These are phyloP conservation scores for Dicerorhinus sumatrensis DNA, from an alignment of 2,113 vertebrate species.

Conservation along the genomic window DNA sequence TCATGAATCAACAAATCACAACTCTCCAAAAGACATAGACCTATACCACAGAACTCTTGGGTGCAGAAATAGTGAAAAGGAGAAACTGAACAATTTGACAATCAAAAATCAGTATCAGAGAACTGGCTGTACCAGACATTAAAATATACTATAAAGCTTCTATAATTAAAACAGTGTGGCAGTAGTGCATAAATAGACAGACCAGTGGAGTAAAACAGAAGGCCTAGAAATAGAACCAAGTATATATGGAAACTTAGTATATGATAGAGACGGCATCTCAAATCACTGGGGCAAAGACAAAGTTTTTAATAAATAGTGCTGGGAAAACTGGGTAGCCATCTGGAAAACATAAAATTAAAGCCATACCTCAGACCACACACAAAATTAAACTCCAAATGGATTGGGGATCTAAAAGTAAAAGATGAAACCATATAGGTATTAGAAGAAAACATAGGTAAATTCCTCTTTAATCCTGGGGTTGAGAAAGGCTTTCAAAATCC, in stretches of 20 bases:
- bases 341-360: neutral
- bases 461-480: neutral
- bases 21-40: neutral
- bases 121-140: neutral
- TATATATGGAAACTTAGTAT: neutral
- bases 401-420: neutral
- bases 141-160: neutral
- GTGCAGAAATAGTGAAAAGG: neutral
- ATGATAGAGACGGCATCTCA: neutral
- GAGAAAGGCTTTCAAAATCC: neutral
- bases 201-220: neutral
- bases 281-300: neutral
- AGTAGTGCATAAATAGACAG: neutral
- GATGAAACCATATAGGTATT: neutral
- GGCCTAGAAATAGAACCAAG: neutral
- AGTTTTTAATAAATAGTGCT: neutral
- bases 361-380: neutral
- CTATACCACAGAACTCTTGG: neutral
- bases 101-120: neutral
- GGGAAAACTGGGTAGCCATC: neutral
- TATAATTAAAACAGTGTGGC: neutral
- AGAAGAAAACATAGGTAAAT: neutral
- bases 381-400: neutral
- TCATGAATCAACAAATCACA: neutral
- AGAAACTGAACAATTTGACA: neutral